Evolutionary conservation across 2,888 invertebrate species (phyloP), one percentile per base, ranked within the genome.

Genomic region (Malthinus flaveolus): DNA sequence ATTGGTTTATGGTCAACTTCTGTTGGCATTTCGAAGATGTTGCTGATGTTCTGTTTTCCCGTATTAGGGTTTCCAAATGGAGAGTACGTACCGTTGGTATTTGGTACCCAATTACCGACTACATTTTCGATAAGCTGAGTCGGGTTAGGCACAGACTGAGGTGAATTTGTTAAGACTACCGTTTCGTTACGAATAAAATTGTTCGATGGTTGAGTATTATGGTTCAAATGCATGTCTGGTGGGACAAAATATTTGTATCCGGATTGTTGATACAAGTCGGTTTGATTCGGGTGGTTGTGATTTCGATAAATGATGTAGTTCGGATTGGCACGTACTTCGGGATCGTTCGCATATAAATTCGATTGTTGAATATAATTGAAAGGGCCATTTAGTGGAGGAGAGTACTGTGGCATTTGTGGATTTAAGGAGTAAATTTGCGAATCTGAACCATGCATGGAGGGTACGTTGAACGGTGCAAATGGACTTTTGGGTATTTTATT

Each of bases 21-120:
- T 9, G 37, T 44, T 10, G 34, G 53, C 23, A 45, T 59, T 81
- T 82, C 13, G 80, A 80, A 33, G 49, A 49, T 65, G 8, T 54
- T 61, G 10, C 46, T 48, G 8, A 58, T 46, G 10, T 45, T 48
- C 23, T 31, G 51, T 46, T 58, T 84, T 10, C 83, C 73, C 7
- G 82, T 81, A 64, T 83, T 83, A 59, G 83, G 81, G 69, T 83
- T 85, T 1, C 89, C 89, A 77, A 89, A 89, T 0, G 89, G 90
- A 52, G 87, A 87, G 70, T 89, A 90, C 7, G 88, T 89, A 10
- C 89, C 89, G 51, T 84, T 85, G 32, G 86, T 86, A 72, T 87
- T 88, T 4, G 89, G 87, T 33, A 85, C 84, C 85, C 88, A 87
- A 73, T 89, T 89, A 7, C 88, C 87, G 50, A 88, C 83, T 39